Conservation (phyloP, 2,888 invertebrate species). For the Trachelus tabidus region DNA sequence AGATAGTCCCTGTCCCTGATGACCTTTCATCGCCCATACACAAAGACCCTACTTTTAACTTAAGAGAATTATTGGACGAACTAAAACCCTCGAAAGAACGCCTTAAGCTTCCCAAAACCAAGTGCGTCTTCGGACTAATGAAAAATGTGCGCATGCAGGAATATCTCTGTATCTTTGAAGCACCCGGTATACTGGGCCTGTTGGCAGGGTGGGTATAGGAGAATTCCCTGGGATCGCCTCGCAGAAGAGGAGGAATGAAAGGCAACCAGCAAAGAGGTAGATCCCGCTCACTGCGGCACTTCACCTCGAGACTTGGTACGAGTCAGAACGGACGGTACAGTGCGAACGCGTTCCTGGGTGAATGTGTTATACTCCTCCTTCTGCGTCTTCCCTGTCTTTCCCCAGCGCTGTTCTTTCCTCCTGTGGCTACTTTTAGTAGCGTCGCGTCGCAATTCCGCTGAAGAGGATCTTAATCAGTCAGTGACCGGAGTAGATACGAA, state of each 20-base stretch:
- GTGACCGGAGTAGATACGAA: not conserved
- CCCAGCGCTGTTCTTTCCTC: not conserved
- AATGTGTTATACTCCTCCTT: not conserved
- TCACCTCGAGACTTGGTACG: slow-evolving; percentile 42
- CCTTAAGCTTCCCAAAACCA: not conserved
- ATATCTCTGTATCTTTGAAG: not conserved
- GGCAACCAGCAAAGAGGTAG: slow-evolving; percentile 28
- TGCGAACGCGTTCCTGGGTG: not conserved
- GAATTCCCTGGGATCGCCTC: slow-evolving; percentile 27
- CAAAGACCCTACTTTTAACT: not conserved
- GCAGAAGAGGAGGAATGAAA: slow-evolving; percentile 39
- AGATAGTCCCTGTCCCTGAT: not conserved
- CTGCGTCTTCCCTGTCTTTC: not conserved
- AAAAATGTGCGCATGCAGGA: not conserved
- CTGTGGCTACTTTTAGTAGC: not conserved
- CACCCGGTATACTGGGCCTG: not conserved
- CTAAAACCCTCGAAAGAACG: not conserved
- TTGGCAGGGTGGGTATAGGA: slow-evolving; percentile 35
- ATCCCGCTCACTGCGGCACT: slow-evolving; percentile 43
- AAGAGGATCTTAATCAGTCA: not conserved
- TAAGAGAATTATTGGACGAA: not conserved
- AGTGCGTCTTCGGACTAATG: not conserved
- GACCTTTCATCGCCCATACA: not conserved
- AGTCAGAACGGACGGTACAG: slow-evolving; percentile 22
- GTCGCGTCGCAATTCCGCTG: not conserved